phyloP scores from a whole-genome alignment of 1,140 invertebrate genomes.

The Lithobius niger region DNA sequence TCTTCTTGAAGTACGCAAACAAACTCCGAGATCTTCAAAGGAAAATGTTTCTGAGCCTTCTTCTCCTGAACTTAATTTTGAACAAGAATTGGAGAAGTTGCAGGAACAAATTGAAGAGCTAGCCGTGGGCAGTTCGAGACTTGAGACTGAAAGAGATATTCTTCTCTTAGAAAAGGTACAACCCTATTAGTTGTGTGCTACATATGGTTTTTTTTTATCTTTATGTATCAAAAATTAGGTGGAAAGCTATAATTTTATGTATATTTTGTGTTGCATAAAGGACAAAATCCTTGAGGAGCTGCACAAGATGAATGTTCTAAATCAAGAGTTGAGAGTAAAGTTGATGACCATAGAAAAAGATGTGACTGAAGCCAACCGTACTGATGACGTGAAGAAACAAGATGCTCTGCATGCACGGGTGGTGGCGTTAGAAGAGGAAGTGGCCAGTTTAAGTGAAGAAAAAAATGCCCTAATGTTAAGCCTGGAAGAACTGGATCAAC shows the following conservation, averaged over 20 bases:
- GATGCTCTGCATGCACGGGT: conserved; percentile 16
- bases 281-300: conserved; percentile 4
- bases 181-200: neutral
- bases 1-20: conserved; percentile 10
- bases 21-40: neutral
- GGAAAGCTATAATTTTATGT: neutral
- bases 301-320: neutral
- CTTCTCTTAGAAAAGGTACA: conserved; percentile 15
- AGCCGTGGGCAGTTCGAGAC: neutral
- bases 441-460: conserved; percentile 36
- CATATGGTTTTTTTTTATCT: neutral
- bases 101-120: conserved; percentile 6
- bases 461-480: conserved; percentile 31
- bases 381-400: conserved; percentile 14
- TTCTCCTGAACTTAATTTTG: neutral
- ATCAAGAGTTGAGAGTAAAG: neutral
- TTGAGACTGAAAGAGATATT: conserved; percentile 5
- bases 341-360: neutral
- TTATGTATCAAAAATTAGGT: neutral
- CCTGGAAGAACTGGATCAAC: conserved; percentile 54
- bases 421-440: conserved; percentile 31
- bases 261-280: neutral
- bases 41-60: neutral
- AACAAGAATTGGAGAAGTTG: neutral
- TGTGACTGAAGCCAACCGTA: neutral